Evolutionary conservation across 2,888 invertebrate species (phyloP).

Genomic region (Sericinus montela): DNA sequence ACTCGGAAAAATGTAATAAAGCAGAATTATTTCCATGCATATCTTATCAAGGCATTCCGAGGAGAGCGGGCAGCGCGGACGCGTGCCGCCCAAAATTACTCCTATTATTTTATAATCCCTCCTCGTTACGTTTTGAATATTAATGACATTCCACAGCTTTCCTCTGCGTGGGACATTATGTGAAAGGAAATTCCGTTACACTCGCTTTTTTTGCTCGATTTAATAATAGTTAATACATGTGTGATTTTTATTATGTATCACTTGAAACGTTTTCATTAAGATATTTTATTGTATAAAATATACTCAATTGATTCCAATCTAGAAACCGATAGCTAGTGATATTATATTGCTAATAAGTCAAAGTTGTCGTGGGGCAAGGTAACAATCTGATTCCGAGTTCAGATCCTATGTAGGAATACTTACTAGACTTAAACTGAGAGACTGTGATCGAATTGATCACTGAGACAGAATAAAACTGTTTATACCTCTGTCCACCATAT

Average conservation of each 20-base stretch:
- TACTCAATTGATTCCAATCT: too few relatives aligned
- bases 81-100: slow-evolving; percentile 74
- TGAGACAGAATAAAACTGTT: too few relatives aligned
- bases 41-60: slow-evolving; percentile 70
- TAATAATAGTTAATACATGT: slow-evolving; percentile 19
- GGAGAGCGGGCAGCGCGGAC: slow-evolving; percentile 38
- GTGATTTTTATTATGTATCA: background rate
- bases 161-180: slow-evolving; percentile 56
- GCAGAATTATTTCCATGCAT: slow-evolving; percentile 73
- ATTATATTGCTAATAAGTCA: too few relatives aligned
- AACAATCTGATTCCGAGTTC: too few relatives aligned
- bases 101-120: slow-evolving; percentile 79
- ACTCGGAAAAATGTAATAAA: slow-evolving; percentile 69
- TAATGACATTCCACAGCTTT: slow-evolving; percentile 73
- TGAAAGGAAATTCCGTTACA: slow-evolving; percentile 57
- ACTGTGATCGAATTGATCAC: too few relatives aligned
- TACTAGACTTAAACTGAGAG: too few relatives aligned
- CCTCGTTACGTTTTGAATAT: slow-evolving; percentile 77
- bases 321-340: too few relatives aligned
- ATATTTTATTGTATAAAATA: too few relatives aligned
- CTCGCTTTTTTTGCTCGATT: slow-evolving; percentile 45
- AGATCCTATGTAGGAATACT: too few relatives aligned
- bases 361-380: too few relatives aligned
- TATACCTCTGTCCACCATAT: too few relatives aligned
- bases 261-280: too few relatives aligned